Base-by-base conservation (phyloP, 2,888 invertebrate species). In the Latrodectus elegans region DNA sequence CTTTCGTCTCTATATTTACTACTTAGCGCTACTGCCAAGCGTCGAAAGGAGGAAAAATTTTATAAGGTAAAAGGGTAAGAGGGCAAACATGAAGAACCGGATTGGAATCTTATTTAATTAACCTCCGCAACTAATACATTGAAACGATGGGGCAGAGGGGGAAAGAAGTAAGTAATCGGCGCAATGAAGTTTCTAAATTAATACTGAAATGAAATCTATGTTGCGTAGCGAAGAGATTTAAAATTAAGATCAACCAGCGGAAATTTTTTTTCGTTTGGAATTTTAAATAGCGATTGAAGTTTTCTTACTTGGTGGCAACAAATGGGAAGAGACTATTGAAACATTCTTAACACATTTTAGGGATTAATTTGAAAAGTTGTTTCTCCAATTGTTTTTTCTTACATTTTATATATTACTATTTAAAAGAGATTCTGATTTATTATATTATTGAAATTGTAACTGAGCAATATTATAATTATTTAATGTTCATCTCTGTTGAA, bases 71-170 rank as follows among this genome's bases (percentile, higher is more conserved):
- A 68, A 77, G 77, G 76, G 76, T 76, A 72, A 71, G 38, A 81
- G 81, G 53, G 65, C 81, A 81, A 81, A 81, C 81, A 81, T 65
- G 81, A 11, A 17, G n/a, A 65, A 53, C 52, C 53, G 73, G 72
- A 52, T 73, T 67, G 81, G 81, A 73, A 81, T 81, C 67, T 81
- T 81, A 81, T 81, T 81, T 81, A 81, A 81, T 81, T 81, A 81
- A 81, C 81, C 81, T 81, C 73, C 53, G 74, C 65, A 65, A 67
- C 81, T 81, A 81, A 81, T 81, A 73, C 81, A 65, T 70, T 77
- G 52, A 60, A 60, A n/a, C 51, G 77, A 77, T 68, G 64, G 76
- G 12, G 49, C 14, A 60, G 64, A 22, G 22, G 76, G 64, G 38
- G 80, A 52, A 9, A 52, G 38, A 38, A 38, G 38, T 38, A 38